phyloP scores from a whole-genome alignment of 2,888 invertebrate genomes.

The Coronaproctus castanopsis region DNA sequence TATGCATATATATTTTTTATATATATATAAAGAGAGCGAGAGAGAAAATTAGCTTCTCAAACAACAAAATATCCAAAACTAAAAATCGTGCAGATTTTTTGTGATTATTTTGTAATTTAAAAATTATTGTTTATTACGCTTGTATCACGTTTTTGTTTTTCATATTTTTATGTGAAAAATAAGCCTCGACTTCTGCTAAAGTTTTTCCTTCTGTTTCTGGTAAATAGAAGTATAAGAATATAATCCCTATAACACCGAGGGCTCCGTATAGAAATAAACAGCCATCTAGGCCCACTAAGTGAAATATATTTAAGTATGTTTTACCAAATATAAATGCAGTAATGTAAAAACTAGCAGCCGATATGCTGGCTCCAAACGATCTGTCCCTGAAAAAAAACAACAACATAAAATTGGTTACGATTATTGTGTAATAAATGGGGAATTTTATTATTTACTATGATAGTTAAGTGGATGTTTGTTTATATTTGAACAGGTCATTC shows the following conservation, averaged over 20 bases:
- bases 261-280: slow-evolving; percentile 23
- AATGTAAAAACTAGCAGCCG: slow-evolving; percentile 34
- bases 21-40: no score
- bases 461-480: no score
- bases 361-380: slow-evolving; percentile 32
- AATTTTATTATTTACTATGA: slow-evolving; percentile 1
- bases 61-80: no score
- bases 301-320: slow-evolving; percentile 26
- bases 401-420: neutral
- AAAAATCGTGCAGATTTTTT: no score
- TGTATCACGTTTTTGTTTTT: no score
- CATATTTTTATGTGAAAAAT: slow-evolving; percentile 6
- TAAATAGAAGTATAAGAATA: slow-evolving; percentile 42
- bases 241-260: slow-evolving; percentile 35
- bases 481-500: no score
- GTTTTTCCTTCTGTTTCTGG: slow-evolving; percentile 69
- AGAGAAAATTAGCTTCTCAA: no score
- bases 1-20: neutral
- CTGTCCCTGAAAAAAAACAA: slow-evolving; percentile 29
- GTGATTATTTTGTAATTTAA: no score
- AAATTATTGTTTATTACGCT: no score
- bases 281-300: slow-evolving; percentile 18
- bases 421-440: neutral
- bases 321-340: slow-evolving; percentile 33
- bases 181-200: slow-evolving; percentile 25